Evolutionary conservation across 2,797 vertebrate genomes (phyloP), one percentile per base, ranked within the genome.

Genomic region (Fistularia tabacaria): DNA sequence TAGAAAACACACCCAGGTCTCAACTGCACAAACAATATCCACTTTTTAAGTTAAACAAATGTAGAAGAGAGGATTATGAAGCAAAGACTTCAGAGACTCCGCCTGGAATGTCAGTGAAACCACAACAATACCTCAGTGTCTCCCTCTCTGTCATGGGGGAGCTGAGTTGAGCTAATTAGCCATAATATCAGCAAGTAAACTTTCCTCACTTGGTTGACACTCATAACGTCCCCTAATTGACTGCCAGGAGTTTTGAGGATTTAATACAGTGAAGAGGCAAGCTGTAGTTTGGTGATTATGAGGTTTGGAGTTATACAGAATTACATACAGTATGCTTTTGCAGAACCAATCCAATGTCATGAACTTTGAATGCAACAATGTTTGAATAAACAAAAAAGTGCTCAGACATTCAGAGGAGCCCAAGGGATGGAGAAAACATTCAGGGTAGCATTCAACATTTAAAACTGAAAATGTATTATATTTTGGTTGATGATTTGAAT

Each of bases 121-220:
- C 70, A 68, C 85, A 85, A 85, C 80, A 85, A 80, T 80, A 77
- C 84, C 64, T 77, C 54, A 3, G 81, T 73, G 76, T 82, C 80
- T 87, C 62, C 66, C 56, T 71, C 63, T 66, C 66, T 43, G 75
- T 87, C 86, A 86, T 81, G 64, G 77, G 86, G 85, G 86, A 87
- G 78, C 73, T 38, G 59, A 79, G 75, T 84, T 66, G 77, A 85
- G 85, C 86, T 89, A 88, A 89, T 87, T 87, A 89, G 82, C 79
- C 81, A 81, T 89, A 87, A 87, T 87, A 87, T 87, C 86, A 87
- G 84, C 83, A 84, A 87, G 83, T 67, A 86, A 87, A 87, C 77
- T 84, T 73, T 84, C 68, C 64, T 72, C 74, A 80, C 86, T 86
- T 85, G 62, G 62, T 84, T 85, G 82, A 87, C 82, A 84, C 78